These are phyloP conservation scores for Drosophila quasianomalipes DNA, from an alignment of 2,888 invertebrate species.

Conservation along the genomic window DNA sequence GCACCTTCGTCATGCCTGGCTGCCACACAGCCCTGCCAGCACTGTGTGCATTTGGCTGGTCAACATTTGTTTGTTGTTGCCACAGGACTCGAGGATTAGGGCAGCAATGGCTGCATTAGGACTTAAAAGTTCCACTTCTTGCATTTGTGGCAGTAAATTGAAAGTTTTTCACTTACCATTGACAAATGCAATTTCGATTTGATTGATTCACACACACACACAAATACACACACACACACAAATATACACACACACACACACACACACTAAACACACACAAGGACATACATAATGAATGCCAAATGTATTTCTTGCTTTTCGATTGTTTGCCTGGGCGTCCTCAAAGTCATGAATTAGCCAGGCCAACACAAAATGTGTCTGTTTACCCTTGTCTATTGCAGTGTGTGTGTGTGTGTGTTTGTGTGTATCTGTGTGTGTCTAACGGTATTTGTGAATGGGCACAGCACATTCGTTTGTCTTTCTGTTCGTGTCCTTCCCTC, in stretches of 20 bases:
- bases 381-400: slow-evolving; percentile 41
- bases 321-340: slow-evolving; percentile 66
- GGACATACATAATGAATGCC: slow-evolving; percentile 61
- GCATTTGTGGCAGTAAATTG: slow-evolving; percentile 1
- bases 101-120: slow-evolving; percentile 7
- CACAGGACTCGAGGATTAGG: background rate
- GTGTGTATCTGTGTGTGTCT: slow-evolving; percentile 26
- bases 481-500: slow-evolving; percentile 13
- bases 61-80: background rate
- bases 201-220: slow-evolving; percentile 59
- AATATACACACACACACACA: slow-evolving; percentile 8
- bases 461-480: slow-evolving; percentile 15
- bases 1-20: slow-evolving; percentile 29
- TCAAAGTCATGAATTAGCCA: slow-evolving; percentile 75
- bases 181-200: slow-evolving; percentile 68
- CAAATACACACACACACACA: slow-evolving; percentile 16
- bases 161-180: slow-evolving; percentile 23
- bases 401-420: slow-evolving; percentile 21
- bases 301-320: slow-evolving; percentile 52
- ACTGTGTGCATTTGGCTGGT: background rate
- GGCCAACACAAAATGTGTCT: slow-evolving; percentile 51
- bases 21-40: slow-evolving; percentile 15
- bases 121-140: slow-evolving; percentile 10
- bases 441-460: slow-evolving; percentile 71
- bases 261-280: background rate